Evolutionary conservation across 2,888 invertebrate species (phyloP).

Genomic region (Andrena praecox): DNA sequence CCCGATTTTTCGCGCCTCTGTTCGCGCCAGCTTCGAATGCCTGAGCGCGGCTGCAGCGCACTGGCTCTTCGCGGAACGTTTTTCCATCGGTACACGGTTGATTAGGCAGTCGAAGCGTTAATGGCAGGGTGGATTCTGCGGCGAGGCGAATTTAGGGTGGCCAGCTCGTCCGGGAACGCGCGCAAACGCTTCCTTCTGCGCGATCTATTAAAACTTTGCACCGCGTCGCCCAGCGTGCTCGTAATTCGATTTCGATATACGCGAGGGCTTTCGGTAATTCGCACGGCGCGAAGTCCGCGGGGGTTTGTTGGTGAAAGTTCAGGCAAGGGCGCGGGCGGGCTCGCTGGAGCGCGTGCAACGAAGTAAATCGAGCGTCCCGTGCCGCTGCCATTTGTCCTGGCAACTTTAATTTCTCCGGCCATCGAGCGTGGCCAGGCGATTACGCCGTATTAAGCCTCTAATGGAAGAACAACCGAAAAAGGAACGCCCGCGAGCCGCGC

Average conservation of each 20-base stretch:
- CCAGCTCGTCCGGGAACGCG: neutral
- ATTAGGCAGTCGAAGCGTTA: slow-evolving; percentile 18
- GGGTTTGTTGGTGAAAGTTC: neutral
- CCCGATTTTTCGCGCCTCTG: slow-evolving; percentile 38
- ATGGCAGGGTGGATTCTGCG: slow-evolving; percentile 32
- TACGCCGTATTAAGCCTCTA: slow-evolving; percentile 54
- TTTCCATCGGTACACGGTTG: neutral
- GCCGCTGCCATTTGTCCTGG: slow-evolving; percentile 48
- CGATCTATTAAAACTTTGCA: slow-evolving; percentile 21
- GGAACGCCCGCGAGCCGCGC: slow-evolving; percentile 37
- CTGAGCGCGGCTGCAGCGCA: too few relatives aligned
- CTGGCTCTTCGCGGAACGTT: too few relatives aligned
- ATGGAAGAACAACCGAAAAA: slow-evolving; percentile 55
- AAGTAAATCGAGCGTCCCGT: slow-evolving; percentile 25
- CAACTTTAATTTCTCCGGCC: slow-evolving; percentile 55
- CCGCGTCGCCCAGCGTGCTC: neutral
- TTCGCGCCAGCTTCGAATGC: neutral
- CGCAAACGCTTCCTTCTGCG: slow-evolving; percentile 1
- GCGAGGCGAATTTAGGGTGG: slow-evolving; percentile 14
- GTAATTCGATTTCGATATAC: slow-evolving; percentile 23
- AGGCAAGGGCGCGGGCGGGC: neutral
- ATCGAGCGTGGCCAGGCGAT: slow-evolving; percentile 42
- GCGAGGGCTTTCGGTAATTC: neutral
- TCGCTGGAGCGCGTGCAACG: neutral
- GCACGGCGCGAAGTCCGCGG: neutral